These are phyloP conservation scores for Chironomus riparius DNA, from an alignment of 2,888 invertebrate genomes.

Conservation along the genomic window DNA sequence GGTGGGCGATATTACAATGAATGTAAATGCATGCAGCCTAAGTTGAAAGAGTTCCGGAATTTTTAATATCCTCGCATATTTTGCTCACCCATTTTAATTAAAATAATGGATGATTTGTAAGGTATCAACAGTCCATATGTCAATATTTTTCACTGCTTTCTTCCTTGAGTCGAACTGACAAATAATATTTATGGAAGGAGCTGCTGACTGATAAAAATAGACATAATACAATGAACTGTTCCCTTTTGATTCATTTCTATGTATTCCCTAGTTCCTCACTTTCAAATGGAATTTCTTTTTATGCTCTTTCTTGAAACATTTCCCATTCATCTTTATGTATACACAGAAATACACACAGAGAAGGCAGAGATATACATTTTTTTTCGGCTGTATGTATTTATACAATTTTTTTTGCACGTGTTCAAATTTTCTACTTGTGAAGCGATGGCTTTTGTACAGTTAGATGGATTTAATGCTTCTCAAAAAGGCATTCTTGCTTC, in stretches of 20 bases:
- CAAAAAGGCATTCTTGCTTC: conserved; percentile 14
- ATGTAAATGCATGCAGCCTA: neutral
- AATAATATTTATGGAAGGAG: neutral
- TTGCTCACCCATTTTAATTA: conserved; percentile 2
- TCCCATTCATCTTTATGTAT: conserved; percentile 11
- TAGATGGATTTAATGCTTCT: conserved; percentile 6
- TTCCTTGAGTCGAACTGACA: neutral
- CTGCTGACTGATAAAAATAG: neutral
- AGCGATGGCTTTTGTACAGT: conserved; percentile 21
- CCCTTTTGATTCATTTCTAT: conserved; percentile 2
- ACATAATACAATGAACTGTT: neutral
- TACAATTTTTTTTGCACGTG: conserved; percentile 26
- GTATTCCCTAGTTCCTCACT: conserved; percentile 13
- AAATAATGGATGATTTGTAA: conserved; percentile 22
- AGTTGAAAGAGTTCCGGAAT: conserved; percentile 16
- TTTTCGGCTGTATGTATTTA: neutral
- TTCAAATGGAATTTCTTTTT: conserved; percentile 20
- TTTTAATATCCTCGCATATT: conserved; percentile 7
- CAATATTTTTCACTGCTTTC: conserved; percentile 4
- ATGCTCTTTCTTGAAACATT: neutral
- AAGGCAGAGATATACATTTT: neutral
- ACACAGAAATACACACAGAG: neutral
- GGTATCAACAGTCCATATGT: conserved; percentile 21
- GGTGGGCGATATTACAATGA: neutral
- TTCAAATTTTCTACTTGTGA: conserved; percentile 19